A percentile compares a stretch with the other conserved stretches of the same genome.
These are phyloP conservation scores for Zosterops pallidus DNA, from an alignment of 2,113 vertebrate genomes.

Conservation along the genomic window DNA sequence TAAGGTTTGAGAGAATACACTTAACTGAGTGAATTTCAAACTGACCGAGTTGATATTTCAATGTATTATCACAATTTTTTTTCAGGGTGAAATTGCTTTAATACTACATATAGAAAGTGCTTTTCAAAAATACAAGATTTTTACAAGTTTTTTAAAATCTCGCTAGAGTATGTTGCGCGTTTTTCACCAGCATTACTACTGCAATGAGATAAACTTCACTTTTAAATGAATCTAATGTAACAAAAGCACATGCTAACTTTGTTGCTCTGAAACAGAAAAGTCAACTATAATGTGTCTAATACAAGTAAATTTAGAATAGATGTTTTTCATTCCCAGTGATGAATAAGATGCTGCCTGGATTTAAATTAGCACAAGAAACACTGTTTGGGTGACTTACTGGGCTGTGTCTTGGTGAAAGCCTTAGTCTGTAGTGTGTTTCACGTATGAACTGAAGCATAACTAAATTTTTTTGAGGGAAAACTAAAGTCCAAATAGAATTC, in stretches of 20 bases:
- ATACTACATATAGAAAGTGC: not conserved
- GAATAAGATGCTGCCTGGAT: not conserved
- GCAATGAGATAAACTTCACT: not conserved
- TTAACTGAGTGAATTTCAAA: not conserved
- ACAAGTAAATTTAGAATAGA: not conserved
- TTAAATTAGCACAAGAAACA: not conserved
- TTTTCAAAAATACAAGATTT: not conserved
- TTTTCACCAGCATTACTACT: not conserved
- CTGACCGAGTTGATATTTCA: not conserved
- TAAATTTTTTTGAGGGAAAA: not conserved
- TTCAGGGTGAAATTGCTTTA: not conserved
- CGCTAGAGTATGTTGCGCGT: not conserved
- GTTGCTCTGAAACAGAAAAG: not conserved
- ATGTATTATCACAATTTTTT: not conserved
- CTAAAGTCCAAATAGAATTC: not conserved
- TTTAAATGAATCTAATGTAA: not conserved
- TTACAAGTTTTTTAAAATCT: not conserved
- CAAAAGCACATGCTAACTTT: not conserved
- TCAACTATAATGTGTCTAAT: not conserved
- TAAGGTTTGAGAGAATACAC: not conserved
- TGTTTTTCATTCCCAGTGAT: not conserved
- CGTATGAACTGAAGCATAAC: fast-evolving
- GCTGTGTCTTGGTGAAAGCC: not conserved
- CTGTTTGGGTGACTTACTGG: not conserved
- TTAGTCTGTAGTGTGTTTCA: not conserved